Evolutionary conservation across 2,888 invertebrate species (phyloP), one percentile per base, ranked within the genome.

Genomic region (Rhabditoides inermis): DNA sequence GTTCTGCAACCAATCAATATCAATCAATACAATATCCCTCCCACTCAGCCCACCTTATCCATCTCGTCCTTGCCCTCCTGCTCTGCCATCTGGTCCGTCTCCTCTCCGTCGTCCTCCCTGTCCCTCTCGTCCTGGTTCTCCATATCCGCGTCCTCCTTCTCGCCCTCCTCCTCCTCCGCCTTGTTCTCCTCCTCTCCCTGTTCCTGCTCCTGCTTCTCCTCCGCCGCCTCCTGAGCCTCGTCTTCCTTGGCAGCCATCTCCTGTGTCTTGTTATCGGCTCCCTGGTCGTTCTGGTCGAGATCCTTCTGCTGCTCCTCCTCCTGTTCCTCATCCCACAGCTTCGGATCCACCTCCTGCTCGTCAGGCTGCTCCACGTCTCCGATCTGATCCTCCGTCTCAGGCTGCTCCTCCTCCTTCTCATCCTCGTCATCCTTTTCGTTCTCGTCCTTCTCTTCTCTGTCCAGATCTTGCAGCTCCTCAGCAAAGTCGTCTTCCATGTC

Each of bases 251-350:
- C 68, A 12, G 88, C 85, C 56, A 68, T 50, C 37, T 70, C 65
- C 7, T 68, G 59, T 10, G 58, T 62, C 52, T 70, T 47, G 40
- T 67, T 58, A n/a, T 68, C 60, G 18, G 65, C 68, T 23, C 55
- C 56, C 2, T 45, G 36, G 27, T 65, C 54, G 28, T 65, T 58
- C 49, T 65, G 60, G 32, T 65, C 87, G 84, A 86, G 86, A 60
- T 87, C 86, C 27, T 85, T 84, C 53, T 76, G 74, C 10, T 70
- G 65, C 37, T 68, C 65, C 72, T 73, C 40, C 58, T 75, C 68
- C 18, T 86, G 85, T 59, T 87, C 88, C 0, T 88, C 88, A 53
- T 95, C 90, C 23, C 92, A 95, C 89, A 95, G 91, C 82, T 94
- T 86, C 76, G 94, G 91, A 63, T 94, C 91, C 2, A 87, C 81